Evolutionary conservation across 1,140 invertebrate species (phyloP).

Genomic region (Eurosta solidaginis): DNA sequence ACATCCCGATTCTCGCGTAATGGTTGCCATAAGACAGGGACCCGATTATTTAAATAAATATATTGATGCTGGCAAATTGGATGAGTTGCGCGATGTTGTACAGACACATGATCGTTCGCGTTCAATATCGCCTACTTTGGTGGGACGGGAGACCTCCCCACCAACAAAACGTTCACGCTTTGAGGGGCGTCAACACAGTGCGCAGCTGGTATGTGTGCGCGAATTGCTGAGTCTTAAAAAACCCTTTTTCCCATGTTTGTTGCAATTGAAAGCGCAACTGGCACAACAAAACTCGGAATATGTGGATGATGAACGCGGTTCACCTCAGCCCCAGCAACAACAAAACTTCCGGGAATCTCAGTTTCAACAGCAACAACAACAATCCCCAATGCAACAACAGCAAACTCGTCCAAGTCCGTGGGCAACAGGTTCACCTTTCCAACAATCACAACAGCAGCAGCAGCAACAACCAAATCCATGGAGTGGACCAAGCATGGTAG

Average conservation of each 20-base stretch:
- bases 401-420: slow-evolving; percentile 49
- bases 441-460: slow-evolving; percentile 28
- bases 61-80: slow-evolving; percentile 76
- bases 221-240: slow-evolving; percentile 51
- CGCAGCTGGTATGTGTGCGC: slow-evolving; percentile 50
- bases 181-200: slow-evolving; percentile 51
- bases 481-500: slow-evolving; percentile 16
- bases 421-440: slow-evolving; percentile 35
- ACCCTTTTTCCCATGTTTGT: slow-evolving; percentile 50
- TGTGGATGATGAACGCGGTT: slow-evolving; percentile 41
- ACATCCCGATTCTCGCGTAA: slow-evolving; percentile 73
- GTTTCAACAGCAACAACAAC: slow-evolving; percentile 36
- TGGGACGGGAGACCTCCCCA: slow-evolving; percentile 44
- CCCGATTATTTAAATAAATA: slow-evolving; percentile 74
- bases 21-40: slow-evolving; percentile 75
- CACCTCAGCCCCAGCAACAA: slow-evolving; percentile 40
- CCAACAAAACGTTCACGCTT: slow-evolving; percentile 53
- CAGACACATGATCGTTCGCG: slow-evolving; percentile 65
- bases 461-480: slow-evolving; percentile 11
- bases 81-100: slow-evolving; percentile 76
- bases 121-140: slow-evolving; percentile 60
- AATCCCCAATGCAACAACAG: slow-evolving; percentile 36
- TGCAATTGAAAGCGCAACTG: slow-evolving; percentile 46
- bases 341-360: slow-evolving; percentile 37
- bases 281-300: slow-evolving; percentile 40